Percentiles rank a stretch among this genome's conserved stretches.
Evolutionary conservation across 2,113 vertebrate species (phyloP).

Genomic region (Ophiodon elongatus): DNA sequence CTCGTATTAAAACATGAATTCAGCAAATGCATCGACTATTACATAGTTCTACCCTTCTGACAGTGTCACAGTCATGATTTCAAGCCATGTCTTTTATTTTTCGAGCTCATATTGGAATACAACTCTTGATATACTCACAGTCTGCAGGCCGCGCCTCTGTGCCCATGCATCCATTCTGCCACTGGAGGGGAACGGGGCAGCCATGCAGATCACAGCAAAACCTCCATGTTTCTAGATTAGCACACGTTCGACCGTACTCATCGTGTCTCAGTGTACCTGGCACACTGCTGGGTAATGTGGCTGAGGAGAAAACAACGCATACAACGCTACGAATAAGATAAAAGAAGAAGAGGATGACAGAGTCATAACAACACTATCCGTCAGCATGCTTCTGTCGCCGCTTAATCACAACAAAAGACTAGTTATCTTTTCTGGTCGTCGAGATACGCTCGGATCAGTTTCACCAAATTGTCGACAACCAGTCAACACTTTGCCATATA

Average conservation of each 20-base stretch:
- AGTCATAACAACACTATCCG: not conserved
- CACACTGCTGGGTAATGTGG: conserved; percentile 27
- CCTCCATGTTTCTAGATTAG: conserved; percentile 65
- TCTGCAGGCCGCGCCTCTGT: conserved; percentile 83
- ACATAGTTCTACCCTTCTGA: not conserved
- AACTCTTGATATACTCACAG: conserved; percentile 73
- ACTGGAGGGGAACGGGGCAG: conserved; percentile 70
- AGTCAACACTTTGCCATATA: conserved; percentile 19
- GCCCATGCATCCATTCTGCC: conserved; percentile 86
- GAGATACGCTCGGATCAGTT: not conserved
- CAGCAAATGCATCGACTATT: not conserved
- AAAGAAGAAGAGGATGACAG: not conserved
- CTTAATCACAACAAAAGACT: not conserved
- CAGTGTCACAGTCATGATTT: not conserved
- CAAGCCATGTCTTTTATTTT: not conserved
- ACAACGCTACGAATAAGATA: not conserved
- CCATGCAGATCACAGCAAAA: conserved; percentile 72
- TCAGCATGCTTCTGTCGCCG: not conserved
- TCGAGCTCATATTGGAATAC: not conserved
- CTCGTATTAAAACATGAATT: not conserved
- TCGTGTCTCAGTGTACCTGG: conserved; percentile 56
- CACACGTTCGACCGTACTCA: conserved; percentile 36
- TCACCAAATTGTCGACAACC: not conserved
- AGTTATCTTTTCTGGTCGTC: not conserved
- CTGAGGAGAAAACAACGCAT: conserved; percentile 51